phyloP scores from a whole-genome alignment of 2,888 invertebrate species.

The Xestia ashworthii region DNA sequence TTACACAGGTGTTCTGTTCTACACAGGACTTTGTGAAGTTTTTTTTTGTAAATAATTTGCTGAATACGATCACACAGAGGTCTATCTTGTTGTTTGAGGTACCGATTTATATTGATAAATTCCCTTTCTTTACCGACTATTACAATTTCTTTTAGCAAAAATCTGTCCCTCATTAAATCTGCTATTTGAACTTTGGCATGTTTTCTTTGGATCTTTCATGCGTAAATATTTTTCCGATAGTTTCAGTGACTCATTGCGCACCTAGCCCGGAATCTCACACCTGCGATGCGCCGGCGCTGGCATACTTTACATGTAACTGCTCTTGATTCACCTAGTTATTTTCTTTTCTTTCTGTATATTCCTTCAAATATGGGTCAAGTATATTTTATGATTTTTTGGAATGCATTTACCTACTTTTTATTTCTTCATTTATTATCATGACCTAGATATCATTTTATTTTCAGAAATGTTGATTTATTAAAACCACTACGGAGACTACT shows the following conservation, averaged over 20 bases:
- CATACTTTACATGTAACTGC: slow-evolving; percentile 15
- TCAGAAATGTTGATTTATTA: slow-evolving; percentile 11
- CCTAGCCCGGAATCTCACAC: slow-evolving; percentile 30
- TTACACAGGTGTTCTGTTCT: neutral
- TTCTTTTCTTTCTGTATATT: neutral
- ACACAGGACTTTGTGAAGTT: neutral
- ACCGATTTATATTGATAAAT: neutral
- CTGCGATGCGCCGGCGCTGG: slow-evolving; percentile 36
- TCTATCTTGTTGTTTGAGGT: neutral
- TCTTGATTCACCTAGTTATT: slow-evolving; percentile 19
- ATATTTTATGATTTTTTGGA: slow-evolving; percentile 18
- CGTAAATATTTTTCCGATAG: neutral
- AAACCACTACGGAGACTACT: neutral
- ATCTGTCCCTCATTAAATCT: neutral
- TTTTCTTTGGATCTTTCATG: neutral
- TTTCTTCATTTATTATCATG: slow-evolving; percentile 6
- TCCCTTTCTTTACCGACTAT: neutral
- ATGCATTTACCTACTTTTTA: neutral
- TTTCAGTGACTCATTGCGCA: slow-evolving; percentile 17
- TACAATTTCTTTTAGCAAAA: neutral
- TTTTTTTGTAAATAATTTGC: neutral
- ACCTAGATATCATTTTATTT: neutral
- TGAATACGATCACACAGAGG: neutral
- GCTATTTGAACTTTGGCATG: neutral
- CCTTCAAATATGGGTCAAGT: slow-evolving; percentile 26